phyloP scores from a whole-genome alignment of 2,113 vertebrate species.

The Tyrannus savana region DNA sequence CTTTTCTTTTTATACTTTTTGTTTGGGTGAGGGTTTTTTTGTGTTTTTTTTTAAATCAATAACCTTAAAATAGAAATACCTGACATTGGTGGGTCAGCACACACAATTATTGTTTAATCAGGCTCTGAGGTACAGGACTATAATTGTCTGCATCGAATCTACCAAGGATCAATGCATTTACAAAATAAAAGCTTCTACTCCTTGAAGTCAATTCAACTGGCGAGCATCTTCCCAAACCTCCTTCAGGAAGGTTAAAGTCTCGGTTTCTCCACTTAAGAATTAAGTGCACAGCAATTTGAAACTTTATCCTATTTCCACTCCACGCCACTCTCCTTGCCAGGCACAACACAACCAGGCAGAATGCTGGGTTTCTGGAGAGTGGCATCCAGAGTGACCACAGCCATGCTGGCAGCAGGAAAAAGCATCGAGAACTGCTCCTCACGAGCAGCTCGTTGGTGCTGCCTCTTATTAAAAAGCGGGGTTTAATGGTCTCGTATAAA shows the following conservation, averaged over 20 bases:
- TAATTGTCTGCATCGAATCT: background rate
- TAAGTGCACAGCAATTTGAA: background rate
- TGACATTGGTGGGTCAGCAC: conserved; percentile 3
- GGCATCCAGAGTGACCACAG: background rate
- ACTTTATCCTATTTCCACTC: background rate
- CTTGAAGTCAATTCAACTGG: conserved; percentile 33
- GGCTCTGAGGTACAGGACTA: background rate
- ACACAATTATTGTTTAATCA: background rate
- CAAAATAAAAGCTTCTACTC: conserved; percentile 24
- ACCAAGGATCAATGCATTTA: background rate
- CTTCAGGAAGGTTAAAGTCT: conserved; percentile 26
- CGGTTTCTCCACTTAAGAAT: background rate
- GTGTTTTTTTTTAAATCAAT: background rate
- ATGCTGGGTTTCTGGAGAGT: background rate
- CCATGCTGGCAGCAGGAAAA: background rate
- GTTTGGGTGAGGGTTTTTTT: too few relatives aligned
- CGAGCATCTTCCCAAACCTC: background rate
- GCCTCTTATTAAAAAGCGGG: background rate
- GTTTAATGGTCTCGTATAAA: background rate
- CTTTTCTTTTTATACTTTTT: background rate
- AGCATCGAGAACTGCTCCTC: background rate
- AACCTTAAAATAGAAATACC: conserved; percentile 34
- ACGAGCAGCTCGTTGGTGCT: background rate
- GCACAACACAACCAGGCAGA: background rate
- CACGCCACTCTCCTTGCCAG: background rate